Conservation (phyloP, 2,113 vertebrate species). For the Syngnathus scovelli region DNA sequence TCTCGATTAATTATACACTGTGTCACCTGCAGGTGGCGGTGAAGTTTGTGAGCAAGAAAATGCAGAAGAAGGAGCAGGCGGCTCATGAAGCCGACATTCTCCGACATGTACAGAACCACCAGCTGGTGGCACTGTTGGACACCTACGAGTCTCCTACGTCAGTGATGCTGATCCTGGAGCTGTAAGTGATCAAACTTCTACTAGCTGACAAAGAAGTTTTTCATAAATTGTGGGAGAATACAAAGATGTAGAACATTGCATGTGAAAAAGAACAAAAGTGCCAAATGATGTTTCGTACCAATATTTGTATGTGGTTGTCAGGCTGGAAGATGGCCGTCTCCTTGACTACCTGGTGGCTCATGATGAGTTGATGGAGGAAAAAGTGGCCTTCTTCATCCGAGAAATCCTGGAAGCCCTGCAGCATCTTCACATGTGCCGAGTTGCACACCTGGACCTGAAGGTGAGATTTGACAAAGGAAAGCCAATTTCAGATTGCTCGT, state of each 20-base stretch:
- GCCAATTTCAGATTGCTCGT: neutral
- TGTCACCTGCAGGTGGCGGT: slow-evolving; percentile 75
- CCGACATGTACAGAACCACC: slow-evolving; percentile 84
- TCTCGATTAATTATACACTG: too few relatives aligned
- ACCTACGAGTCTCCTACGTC: slow-evolving; percentile 85
- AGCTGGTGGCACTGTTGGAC: slow-evolving; percentile 84
- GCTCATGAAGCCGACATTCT: slow-evolving; percentile 89
- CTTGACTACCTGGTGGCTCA: slow-evolving; percentile 93
- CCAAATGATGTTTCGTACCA: neutral
- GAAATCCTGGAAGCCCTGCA: slow-evolving; percentile 91
- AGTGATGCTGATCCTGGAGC: slow-evolving; percentile 87
- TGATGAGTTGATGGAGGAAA: slow-evolving; percentile 95
- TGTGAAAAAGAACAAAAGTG: too few relatives aligned
- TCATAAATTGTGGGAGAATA: neutral
- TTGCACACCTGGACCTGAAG: slow-evolving; percentile 94
- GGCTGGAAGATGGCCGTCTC: slow-evolving; percentile 88
- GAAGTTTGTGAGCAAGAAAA: slow-evolving; percentile 94
- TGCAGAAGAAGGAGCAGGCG: slow-evolving; percentile 96
- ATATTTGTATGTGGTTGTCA: slow-evolving; percentile 35
- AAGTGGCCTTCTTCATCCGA: slow-evolving; percentile 89
- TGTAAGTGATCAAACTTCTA: slow-evolving; percentile 71
- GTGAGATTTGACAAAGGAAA: slow-evolving; percentile 49
- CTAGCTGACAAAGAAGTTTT: neutral
- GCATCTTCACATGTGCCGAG: slow-evolving; percentile 92
- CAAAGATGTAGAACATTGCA: too few relatives aligned